phyloP scores from a whole-genome alignment of 2,113 vertebrate genomes.

The Dolichotis patagonum region DNA sequence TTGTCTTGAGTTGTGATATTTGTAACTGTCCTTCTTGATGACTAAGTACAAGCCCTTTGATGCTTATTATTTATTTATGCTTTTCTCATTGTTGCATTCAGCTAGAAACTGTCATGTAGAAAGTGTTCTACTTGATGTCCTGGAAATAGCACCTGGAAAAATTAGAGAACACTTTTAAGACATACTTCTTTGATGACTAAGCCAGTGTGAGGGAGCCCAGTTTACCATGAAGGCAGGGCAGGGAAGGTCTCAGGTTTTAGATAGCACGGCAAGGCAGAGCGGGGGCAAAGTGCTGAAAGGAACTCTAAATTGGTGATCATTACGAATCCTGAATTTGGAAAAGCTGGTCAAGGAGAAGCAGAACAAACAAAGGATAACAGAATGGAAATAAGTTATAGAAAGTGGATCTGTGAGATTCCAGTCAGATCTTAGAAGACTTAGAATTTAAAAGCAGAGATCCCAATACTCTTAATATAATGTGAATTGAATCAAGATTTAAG shows the following conservation, averaged over 20 bases:
- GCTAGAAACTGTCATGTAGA: not conserved
- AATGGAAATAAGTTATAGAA: not conserved
- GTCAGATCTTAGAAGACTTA: not conserved
- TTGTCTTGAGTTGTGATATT: not conserved
- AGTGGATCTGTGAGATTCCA: not conserved
- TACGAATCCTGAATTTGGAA: not conserved
- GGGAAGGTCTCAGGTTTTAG: not conserved
- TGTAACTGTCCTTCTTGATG: rapidly evolving
- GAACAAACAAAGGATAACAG: not conserved
- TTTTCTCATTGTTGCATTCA: not conserved
- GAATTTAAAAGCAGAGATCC: not conserved
- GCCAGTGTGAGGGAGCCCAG: rapidly evolving
- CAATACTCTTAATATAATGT: not conserved
- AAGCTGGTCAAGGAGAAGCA: not conserved
- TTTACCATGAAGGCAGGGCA: rapidly evolving
- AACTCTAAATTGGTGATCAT: not conserved
- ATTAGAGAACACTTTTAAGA: not conserved
- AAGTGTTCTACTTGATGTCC: not conserved
- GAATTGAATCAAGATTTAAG: not conserved
- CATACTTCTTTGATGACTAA: not conserved
- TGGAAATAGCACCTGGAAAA: not conserved
- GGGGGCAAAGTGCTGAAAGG: not conserved
- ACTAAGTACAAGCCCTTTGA: not conserved
- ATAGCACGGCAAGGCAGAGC: rapidly evolving
- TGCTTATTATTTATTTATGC: not conserved